A percentile compares a stretch with the other conserved stretches of the same genome.
Conservation (phyloP, 2,888 invertebrate genomes). For the Plagodis dolabraria region DNA sequence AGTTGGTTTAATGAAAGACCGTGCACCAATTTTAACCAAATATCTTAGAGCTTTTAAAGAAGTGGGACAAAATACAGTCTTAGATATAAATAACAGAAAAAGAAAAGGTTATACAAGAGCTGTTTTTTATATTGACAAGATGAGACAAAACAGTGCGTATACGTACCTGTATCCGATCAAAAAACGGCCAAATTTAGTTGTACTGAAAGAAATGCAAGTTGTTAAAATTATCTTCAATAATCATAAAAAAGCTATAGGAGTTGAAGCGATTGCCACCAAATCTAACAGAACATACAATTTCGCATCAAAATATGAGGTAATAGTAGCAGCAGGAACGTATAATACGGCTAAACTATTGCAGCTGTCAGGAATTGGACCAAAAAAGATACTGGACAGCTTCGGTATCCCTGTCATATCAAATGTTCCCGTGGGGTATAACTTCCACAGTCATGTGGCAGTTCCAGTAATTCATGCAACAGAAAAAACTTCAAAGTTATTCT, state of each 20-base stretch:
- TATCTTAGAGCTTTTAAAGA: conserved; percentile 41
- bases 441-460: conserved; percentile 2
- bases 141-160: conserved; percentile 71
- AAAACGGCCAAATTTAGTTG: conserved; percentile 51
- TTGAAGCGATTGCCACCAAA: conserved; percentile 53
- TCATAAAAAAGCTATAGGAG: conserved; percentile 63
- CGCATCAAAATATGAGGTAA: conserved; percentile 64
- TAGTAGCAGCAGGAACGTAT: conserved; percentile 63
- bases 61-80: conserved; percentile 57
- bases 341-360: conserved; percentile 14
- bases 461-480: not conserved
- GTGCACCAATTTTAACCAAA: not conserved
- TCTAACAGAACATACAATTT: conserved; percentile 43
- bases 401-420: not conserved
- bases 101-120: conserved; percentile 70
- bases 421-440: conserved; percentile 9
- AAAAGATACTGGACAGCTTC: conserved; percentile 40
- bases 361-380: conserved; percentile 15
- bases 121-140: conserved; percentile 70
- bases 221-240: conserved; percentile 74
- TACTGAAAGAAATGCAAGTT: conserved; percentile 71
- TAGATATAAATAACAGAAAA: conserved; percentile 58
- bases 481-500: not conserved
- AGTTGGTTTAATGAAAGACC: conserved; percentile 7
- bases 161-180: conserved; percentile 64